Evolutionary conservation across 1,140 invertebrate genomes (phyloP), one percentile per base, ranked within the genome.

Genomic region (Venturia canescens): DNA sequence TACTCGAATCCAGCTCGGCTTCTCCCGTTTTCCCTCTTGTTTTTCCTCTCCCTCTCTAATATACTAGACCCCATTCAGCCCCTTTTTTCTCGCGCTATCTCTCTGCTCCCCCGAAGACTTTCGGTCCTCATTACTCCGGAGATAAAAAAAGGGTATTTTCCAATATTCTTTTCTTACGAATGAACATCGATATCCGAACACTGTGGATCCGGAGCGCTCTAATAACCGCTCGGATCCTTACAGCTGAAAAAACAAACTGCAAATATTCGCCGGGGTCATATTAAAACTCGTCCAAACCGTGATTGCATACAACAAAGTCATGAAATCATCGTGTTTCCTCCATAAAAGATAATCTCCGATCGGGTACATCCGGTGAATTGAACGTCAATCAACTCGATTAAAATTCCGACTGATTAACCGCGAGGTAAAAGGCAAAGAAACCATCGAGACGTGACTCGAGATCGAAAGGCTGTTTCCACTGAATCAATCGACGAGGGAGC

Each of bases 121-220:
- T 44, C 23, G 31, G 44, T 21, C 57, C 38, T 74, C 71, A 74
- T 78, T 67, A 78, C 57, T 44, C 27, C 75, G 31, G 6, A 70
- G n/a, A 78, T 66, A 38, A 78, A 50, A 75, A 75, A 75, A 75
- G n/a, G n/a, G 9, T 23, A 44, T 34, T 60, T 66, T 34, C n/a
- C 75, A 57, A 66, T 78, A 23, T 60, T 63, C 31, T 5, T n/a
- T 63, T 53, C 57, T 78, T 50, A 63, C 16, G 44, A 34, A 63
- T 11, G 29, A 44, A 78, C 63, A 66, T 66, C 38, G 63, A 66
- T 21, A 29, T 67, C 48, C 63, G 29, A 27, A 38, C 34, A 38
- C 7, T 23, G 27, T 27, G 7, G 13, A 70, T 70, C 16, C 67
- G 67, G 6, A 18, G 26, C 27, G 7, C 16, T 13, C 27, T 29